Percentiles rank a stretch among this genome's conserved stretches.
These are phyloP conservation scores for Monodelphis domestica DNA, from an alignment of 2,797 vertebrate genomes.

Conservation along the genomic window DNA sequence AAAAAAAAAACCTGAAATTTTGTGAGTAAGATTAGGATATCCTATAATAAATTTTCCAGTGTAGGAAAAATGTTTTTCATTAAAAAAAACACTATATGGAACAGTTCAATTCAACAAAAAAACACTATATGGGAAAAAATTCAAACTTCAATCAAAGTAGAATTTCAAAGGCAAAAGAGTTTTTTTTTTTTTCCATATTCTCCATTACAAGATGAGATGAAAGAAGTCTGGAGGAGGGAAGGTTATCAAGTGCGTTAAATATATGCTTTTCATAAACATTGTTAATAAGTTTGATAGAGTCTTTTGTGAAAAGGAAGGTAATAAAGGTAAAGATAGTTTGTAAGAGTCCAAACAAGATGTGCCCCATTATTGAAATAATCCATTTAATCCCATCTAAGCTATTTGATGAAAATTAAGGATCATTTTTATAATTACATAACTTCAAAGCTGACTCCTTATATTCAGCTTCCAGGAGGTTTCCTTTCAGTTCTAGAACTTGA, in stretches of 20 bases:
- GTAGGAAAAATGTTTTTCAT: constrained; percentile 27
- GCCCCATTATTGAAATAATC: constrained; percentile 68
- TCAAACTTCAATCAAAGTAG: constrained; percentile 54
- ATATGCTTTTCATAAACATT: constrained; percentile 58
- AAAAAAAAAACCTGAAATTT: constrained; percentile 20
- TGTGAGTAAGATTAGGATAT: constrained; percentile 45
- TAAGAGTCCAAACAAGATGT: constrained; percentile 74
- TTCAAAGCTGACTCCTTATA: constrained; percentile 73
- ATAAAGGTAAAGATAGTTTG: constrained; percentile 30
- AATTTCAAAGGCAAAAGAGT: constrained; percentile 58
- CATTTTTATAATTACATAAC: constrained; percentile 73
- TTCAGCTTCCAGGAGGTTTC: constrained; percentile 59
- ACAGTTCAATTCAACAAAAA: neutral
- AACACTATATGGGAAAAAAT: too few relatives aligned
- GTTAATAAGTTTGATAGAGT: constrained; percentile 61
- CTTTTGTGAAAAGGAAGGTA: constrained; percentile 59
- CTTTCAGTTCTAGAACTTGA: constrained; percentile 51
- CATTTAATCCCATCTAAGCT: constrained; percentile 74
- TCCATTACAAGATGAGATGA: constrained; percentile 62
- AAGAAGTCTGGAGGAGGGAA: constrained; percentile 41
- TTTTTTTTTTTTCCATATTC: constrained; percentile 49
- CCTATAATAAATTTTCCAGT: neutral
- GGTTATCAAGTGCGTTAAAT: constrained; percentile 50
- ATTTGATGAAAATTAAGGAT: constrained; percentile 76
- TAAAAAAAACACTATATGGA: constrained; percentile 48